phyloP scores from a whole-genome alignment of 2,888 invertebrate species.

The Trissonchulus sp. region DNA sequence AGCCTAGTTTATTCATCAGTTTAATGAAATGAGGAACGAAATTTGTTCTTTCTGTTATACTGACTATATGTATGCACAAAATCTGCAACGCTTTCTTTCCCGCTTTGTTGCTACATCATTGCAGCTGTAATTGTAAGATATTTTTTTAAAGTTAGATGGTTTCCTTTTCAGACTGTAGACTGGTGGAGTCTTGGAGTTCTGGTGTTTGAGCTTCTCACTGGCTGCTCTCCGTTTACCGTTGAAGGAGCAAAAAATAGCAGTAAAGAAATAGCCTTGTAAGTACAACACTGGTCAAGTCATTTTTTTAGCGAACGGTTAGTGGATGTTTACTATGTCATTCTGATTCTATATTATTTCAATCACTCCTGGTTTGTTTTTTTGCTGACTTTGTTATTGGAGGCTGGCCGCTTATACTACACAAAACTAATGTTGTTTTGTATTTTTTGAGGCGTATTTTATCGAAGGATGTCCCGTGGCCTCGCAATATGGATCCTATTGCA shows the following conservation, averaged over 20 bases:
- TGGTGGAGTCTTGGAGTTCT: constrained; percentile 98
- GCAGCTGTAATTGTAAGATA: no score
- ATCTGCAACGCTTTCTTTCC: no score
- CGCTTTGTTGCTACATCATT: no score
- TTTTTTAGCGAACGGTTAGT: neutral
- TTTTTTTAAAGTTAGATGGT: no score
- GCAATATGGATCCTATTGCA: constrained; percentile 67
- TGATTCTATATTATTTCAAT: no score
- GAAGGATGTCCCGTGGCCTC: constrained; percentile 81
- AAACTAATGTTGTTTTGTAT: constrained; percentile 28
- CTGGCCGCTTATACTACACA: no score
- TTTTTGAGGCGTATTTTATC: constrained; percentile 68
- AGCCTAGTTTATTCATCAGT: no score
- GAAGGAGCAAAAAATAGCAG: constrained; percentile 88
- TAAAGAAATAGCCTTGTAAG: constrained; percentile 76
- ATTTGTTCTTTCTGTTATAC: no score
- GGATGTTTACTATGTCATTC: neutral
- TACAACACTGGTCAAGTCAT: constrained; percentile 1
- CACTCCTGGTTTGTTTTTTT: no score
- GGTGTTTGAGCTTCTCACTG: constrained; percentile 89
- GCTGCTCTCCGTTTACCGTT: constrained; percentile 93
- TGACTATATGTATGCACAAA: no score
- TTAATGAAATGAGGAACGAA: no score
- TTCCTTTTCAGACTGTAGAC: constrained; percentile 79
- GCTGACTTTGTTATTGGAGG: no score